These are phyloP conservation scores for Drosophila suzukii DNA, from an alignment of 1,140 invertebrate species.

Conservation along the genomic window DNA sequence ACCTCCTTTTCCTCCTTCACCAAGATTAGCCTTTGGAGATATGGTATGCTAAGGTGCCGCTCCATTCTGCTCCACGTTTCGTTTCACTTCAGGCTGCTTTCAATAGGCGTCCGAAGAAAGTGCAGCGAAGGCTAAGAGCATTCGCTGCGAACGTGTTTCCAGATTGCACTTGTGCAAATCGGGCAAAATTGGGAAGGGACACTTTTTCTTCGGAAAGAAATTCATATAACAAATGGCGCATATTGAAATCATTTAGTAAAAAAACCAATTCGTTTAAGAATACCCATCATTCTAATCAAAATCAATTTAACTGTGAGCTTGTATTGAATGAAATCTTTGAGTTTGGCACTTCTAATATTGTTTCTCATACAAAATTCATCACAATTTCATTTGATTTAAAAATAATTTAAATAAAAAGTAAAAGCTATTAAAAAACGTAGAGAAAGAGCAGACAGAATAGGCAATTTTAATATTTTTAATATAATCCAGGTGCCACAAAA, in stretches of 20 bases:
- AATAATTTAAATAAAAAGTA: too few relatives aligned
- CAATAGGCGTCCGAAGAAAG: slow-evolving; percentile 60
- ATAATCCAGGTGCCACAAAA: too few relatives aligned
- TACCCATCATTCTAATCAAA: background rate
- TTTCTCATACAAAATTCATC: too few relatives aligned
- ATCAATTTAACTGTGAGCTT: background rate
- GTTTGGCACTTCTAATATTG: too few relatives aligned
- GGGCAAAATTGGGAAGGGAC: background rate
- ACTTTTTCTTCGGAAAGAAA: background rate
- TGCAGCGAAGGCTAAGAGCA: slow-evolving; percentile 44
- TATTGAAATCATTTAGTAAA: background rate
- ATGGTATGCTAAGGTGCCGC: slow-evolving; percentile 69
- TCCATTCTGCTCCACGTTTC: slow-evolving; percentile 21
- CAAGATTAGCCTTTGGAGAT: slow-evolving; percentile 69
- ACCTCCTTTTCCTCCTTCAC: background rate
- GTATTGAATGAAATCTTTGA: too few relatives aligned
- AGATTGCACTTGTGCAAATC: slow-evolving; percentile 30
- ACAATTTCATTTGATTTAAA: too few relatives aligned
- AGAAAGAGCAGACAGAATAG: too few relatives aligned
- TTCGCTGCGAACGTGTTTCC: slow-evolving; percentile 56
- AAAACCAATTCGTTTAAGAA: background rate
- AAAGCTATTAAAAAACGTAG: too few relatives aligned
- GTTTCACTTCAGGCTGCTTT: slow-evolving; percentile 33
- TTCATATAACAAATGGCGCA: background rate
- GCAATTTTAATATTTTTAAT: too few relatives aligned